A percentile compares a stretch with the other conserved stretches of the same genome.
Evolutionary conservation across 2,888 invertebrate species (phyloP).

Genomic region (Troides helena): DNA sequence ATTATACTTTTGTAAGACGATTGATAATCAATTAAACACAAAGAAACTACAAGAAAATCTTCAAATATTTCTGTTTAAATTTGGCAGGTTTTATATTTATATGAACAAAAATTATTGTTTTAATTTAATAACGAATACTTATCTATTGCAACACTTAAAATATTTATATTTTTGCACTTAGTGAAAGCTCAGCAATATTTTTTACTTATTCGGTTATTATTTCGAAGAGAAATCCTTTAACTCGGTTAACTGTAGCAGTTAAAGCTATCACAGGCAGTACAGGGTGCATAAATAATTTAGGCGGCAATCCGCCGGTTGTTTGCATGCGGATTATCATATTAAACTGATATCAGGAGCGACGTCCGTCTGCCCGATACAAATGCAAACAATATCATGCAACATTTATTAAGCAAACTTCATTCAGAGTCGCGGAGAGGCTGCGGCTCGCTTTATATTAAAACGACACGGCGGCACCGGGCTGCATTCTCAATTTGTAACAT

Average conservation of each 20-base stretch:
- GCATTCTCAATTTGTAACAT: conserved; percentile 26
- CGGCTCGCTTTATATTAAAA: conserved; percentile 36
- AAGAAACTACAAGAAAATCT: no score
- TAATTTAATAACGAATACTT: no score
- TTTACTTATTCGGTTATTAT: neutral
- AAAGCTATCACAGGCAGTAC: conserved; percentile 68
- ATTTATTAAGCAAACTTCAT: conserved; percentile 65
- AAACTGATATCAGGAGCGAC: conserved; percentile 75
- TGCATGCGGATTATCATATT: conserved; percentile 80
- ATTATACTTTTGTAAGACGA: no score
- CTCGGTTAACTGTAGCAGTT: conserved; percentile 65
- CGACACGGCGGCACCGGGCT: conserved; percentile 29
- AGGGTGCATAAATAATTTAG: conserved; percentile 78
- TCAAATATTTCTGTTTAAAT: no score
- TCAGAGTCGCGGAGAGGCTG: conserved; percentile 38
- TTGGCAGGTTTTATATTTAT: no score
- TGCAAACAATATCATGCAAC: conserved; percentile 74
- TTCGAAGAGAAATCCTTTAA: conserved; percentile 41
- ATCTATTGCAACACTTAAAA: no score
- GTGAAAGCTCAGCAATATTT: neutral
- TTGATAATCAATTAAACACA: no score
- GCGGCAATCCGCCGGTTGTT: conserved; percentile 75
- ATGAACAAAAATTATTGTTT: no score
- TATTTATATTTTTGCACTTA: neutral
- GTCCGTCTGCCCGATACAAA: conserved; percentile 62